Percentiles rank a stretch among this genome's conserved stretches.
These are phyloP conservation scores for Alcedo atthis DNA, from an alignment of 2,797 vertebrate species.

Conservation along the genomic window DNA sequence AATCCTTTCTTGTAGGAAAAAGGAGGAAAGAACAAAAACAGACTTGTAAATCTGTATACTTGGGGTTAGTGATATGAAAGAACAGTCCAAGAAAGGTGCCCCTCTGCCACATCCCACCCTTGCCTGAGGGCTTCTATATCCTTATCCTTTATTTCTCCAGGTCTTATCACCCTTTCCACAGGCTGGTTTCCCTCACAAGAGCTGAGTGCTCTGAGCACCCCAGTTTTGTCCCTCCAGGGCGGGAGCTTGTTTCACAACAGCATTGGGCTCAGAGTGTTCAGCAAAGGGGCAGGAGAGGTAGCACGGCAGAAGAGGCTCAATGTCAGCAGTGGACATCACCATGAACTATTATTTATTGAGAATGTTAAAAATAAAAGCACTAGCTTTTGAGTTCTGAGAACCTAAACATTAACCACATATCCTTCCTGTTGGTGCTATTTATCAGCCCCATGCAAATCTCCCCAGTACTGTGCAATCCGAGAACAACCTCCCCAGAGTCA, in stretches of 20 bases:
- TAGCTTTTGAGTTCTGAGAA: background rate
- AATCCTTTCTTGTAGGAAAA: background rate
- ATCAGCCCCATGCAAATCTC: background rate
- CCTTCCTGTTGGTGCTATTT: background rate
- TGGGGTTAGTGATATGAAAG: background rate
- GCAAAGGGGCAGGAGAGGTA: background rate
- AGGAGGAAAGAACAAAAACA: background rate
- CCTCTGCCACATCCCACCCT: background rate
- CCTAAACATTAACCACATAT: background rate
- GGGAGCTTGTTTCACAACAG: background rate
- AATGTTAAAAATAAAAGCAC: background rate
- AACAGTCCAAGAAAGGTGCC: background rate
- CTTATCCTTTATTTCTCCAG: background rate
- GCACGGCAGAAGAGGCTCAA: background rate
- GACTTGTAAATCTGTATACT: background rate
- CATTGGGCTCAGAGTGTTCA: background rate
- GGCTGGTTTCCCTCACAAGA: rapidly evolving
- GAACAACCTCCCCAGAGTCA: background rate
- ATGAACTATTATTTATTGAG: background rate
- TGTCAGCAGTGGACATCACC: background rate
- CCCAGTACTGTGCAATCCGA: background rate
- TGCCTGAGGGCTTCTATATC: background rate
- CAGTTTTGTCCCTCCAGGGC: background rate
- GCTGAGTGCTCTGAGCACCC: background rate
- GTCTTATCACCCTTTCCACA: background rate